Base-by-base conservation (phyloP, 2,888 invertebrate species). In the Athalia cordata region DNA sequence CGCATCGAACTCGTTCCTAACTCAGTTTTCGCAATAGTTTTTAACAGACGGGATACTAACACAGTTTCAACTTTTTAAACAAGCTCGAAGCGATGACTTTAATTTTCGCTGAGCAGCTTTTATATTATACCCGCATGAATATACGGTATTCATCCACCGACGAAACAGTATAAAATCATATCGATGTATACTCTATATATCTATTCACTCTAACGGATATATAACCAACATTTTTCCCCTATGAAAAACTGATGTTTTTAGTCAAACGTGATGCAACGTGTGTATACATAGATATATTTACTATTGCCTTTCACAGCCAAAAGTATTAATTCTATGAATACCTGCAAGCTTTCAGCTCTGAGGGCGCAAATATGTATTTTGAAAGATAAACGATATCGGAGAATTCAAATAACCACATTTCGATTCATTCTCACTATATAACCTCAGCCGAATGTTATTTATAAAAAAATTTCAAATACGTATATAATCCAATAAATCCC, bases 1-100 rank as follows among this genome's bases (percentile, higher is more conserved):
- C 68, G 68, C 68, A 52, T 68, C 68, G 68, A 68, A 68, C 68
- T 68, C 52, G 52, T 68, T 68, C 68, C 68, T 72, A 72, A 72
- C 61, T 72, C 61, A 72, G 61, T 72, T 72, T 61, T 72, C 45
- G 57, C 72, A 47, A 50, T 50, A 57, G 72, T 72, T 72, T 72
- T 72, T 59, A 57, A 59, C 72, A 47, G 59, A 43, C 57, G 72
- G 47, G 11, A 52, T 55, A 59, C 72, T 52, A 68, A 72, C 72
- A 45, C 49, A 47, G 59, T 45, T 72, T 15, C 7, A 57, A 72
- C 72, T 72, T 72, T 72, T 72, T 43, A 50, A 57, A 72, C 72
- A 57, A 72, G 72, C 72, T 45, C 59, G 59, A 45, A 72, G 61
- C 72, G 72, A 72, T 72, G 59, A 72, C 72, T 72, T 72, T 59